Base-by-base conservation (phyloP, 2,888 invertebrate species). In the Hypolimnas misippus region DNA sequence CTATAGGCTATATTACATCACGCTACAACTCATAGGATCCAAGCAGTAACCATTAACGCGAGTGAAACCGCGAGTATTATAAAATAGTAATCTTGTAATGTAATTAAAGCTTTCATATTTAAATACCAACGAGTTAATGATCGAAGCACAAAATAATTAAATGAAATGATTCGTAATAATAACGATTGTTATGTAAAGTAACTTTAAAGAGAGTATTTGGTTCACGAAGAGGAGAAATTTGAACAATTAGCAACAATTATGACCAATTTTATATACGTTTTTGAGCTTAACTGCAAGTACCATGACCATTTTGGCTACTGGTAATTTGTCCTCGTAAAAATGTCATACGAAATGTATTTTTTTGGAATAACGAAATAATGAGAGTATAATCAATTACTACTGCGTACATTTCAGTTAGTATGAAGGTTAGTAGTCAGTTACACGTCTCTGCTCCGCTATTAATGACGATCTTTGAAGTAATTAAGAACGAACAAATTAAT, bases 161-260 rank as follows among this genome's bases (percentile, higher is more conserved):
- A 49, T 6, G 14, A 49, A 49, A 49, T 29, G 49, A 49, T 25
- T 29, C 29, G 49, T 14, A n/a, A 14, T 29, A 14, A 14, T 29
- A 49, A 49, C 49, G 29, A 49, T 29, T 12, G 49, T 49, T 16
- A 49, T 49, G 49, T 49, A 49, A 49, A 49, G 5, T 42, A 17
- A n/a, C 35, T 38, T 38, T 2, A n/a, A 35, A 10, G 12, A n/a
- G n/a, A n/a, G 3, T 12, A 19, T 17, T 10, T n/a, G 12, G n/a
- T 8, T n/a, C 29, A 7, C 49, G 19, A 25, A 29, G n/a, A 14
- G 49, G n/a, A 21, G n/a, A 21, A 49, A 14, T 14, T 14, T 29
- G 2, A 29, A 25, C 14, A 46, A 46, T 46, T 49, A 49, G 7
- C n/a, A 49, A 19, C 29, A 29, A 49, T 49, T 49, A 49, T 17